A percentile compares a stretch with the other conserved stretches of the same genome.
phyloP scores from a whole-genome alignment of 2,888 invertebrate species.

The Caenorhabditis sulstoni region DNA sequence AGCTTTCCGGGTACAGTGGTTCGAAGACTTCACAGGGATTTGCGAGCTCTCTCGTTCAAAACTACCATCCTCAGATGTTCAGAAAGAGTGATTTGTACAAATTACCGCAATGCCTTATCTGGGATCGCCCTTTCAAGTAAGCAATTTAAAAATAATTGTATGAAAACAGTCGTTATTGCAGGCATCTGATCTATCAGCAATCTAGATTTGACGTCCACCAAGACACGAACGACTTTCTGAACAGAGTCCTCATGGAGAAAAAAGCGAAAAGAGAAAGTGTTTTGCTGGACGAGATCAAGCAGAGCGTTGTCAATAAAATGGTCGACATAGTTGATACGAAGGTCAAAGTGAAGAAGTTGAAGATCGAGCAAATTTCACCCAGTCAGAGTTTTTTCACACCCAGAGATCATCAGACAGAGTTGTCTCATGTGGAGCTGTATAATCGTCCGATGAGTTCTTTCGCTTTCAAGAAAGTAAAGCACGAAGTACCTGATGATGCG shows the following conservation, averaged over 20 bases:
- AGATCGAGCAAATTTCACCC: too few species aligned
- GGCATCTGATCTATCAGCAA: background rate
- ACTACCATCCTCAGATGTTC: conserved; percentile 17
- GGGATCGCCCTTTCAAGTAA: conserved; percentile 26
- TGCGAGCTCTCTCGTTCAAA: conserved; percentile 9
- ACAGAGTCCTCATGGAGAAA: background rate
- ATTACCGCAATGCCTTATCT: conserved; percentile 17
- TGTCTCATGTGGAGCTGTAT: too few species aligned
- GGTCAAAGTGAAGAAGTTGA: too few species aligned
- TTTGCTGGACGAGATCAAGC: conserved; percentile 1
- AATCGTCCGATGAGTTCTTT: too few species aligned
- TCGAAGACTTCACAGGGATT: conserved; percentile 11
- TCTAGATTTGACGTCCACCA: conserved; percentile 17
- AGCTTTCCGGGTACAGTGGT: conserved; percentile 17
- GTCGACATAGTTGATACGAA: background rate
- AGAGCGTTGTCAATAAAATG: conserved; percentile 8
- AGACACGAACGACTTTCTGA: conserved; percentile 19
- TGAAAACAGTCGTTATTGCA: too few species aligned
- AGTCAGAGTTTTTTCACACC: too few species aligned
- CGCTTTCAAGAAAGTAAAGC: too few species aligned
- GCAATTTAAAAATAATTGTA: background rate
- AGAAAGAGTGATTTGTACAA: conserved; percentile 3
- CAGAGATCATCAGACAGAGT: too few species aligned
- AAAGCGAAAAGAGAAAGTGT: conserved; percentile 16
- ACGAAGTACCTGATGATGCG: too few species aligned